Conservation (phyloP, 23 tunicate species). For the Styela plicata region DNA sequence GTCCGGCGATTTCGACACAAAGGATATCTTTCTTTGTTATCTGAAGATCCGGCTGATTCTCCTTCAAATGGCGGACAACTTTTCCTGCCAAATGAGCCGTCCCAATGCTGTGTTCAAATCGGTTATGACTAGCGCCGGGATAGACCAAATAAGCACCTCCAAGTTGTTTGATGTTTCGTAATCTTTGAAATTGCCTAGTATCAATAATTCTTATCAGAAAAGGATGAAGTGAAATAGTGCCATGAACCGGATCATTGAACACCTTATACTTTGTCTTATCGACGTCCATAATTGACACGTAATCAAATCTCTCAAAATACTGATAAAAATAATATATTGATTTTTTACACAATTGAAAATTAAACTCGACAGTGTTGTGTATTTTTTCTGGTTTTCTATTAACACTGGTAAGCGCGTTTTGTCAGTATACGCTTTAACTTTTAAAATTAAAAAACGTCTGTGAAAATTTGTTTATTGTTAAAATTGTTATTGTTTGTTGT, state of each 20-base stretch:
- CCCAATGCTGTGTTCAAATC: constrained; percentile 79
- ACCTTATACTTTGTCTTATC: no score
- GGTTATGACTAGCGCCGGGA: constrained; percentile 74
- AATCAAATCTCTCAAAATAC: not conserved
- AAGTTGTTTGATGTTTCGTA: constrained; percentile 65
- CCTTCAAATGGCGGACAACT: constrained; percentile 39
- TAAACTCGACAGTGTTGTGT: no score
- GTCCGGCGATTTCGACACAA: constrained; percentile 77
- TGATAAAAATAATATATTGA: no score
- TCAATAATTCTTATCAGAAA: constrained; percentile 53
- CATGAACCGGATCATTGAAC: constrained; percentile 84
- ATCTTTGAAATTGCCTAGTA: constrained; percentile 81
- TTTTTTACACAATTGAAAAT: no score
- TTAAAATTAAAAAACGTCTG: no score
- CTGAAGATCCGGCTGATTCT: constrained; percentile 26
- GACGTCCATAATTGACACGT: not conserved
- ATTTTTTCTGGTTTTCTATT: no score
- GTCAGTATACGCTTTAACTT: no score
- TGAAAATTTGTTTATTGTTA: no score
- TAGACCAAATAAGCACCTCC: constrained; percentile 44
- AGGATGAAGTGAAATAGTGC: constrained; percentile 47
- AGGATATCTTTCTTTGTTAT: constrained; percentile 50
- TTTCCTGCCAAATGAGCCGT: constrained; percentile 64
- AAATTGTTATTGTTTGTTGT: no score
- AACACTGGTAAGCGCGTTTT: no score